phyloP scores from a whole-genome alignment of 2,797 vertebrate species.

The Phrynocephalus forsythii region DNA sequence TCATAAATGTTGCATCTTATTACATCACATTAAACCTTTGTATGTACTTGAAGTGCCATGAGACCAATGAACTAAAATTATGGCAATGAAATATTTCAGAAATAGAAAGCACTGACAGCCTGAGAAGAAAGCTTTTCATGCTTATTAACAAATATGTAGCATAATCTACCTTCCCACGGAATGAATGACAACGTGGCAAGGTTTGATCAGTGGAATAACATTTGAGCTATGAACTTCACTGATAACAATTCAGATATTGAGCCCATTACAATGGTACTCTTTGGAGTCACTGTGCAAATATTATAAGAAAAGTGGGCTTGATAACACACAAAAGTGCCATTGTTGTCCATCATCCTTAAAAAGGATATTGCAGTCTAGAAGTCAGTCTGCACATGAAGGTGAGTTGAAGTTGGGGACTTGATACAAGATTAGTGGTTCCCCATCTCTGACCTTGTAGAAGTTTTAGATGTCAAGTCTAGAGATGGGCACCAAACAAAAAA shows the following conservation, averaged over 20 bases:
- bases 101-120: neutral
- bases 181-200: neutral
- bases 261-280: neutral
- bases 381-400: too few relatives aligned
- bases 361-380: neutral
- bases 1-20: conserved; percentile 12
- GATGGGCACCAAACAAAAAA: too few relatives aligned
- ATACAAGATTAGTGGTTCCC: too few relatives aligned
- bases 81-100: neutral
- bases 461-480: too few relatives aligned
- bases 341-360: neutral
- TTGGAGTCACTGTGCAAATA: neutral
- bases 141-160: neutral
- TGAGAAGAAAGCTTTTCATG: neutral
- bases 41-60: conserved; percentile 2
- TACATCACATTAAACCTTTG: neutral
- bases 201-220: neutral
- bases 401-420: too few relatives aligned
- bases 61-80: conserved; percentile 16
- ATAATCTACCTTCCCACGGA: neutral
- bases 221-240: neutral
- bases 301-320: neutral
- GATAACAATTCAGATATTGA: neutral
- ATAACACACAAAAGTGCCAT: neutral
- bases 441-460: too few relatives aligned